phyloP scores from a whole-genome alignment of 2,888 invertebrate species.

The Pachycephus smyrnensis region DNA sequence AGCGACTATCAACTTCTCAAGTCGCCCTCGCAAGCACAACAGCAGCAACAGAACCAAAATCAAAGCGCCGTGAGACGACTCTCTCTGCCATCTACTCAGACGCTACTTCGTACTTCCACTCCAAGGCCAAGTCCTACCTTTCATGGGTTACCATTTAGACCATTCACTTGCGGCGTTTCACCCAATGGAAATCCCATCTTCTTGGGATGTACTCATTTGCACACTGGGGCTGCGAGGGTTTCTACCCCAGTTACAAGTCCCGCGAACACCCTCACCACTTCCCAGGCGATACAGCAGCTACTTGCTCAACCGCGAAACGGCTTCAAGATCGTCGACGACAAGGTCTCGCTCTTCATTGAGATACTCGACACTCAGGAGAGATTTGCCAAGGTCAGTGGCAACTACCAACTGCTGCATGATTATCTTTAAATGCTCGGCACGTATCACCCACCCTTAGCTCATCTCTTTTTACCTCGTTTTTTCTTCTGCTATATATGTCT shows the following conservation, averaged over 20 bases:
- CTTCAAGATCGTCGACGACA: conserved; percentile 82
- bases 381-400: conserved; percentile 79
- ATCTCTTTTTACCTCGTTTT: neutral
- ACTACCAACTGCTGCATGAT: conserved; percentile 23
- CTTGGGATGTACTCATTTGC: conserved; percentile 69
- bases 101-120: conserved; percentile 65
- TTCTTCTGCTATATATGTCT: neutral
- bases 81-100: conserved; percentile 70
- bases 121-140: conserved; percentile 76
- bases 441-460: neutral
- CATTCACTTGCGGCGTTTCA: conserved; percentile 65
- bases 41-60: conserved; percentile 65
- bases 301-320: conserved; percentile 79
- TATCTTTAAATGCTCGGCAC: conserved; percentile 8
- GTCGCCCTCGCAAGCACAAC: conserved; percentile 56
- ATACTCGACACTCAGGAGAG: conserved; percentile 85
- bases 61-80: conserved; percentile 70
- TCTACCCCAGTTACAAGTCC: conserved; percentile 60
- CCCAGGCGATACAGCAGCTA: conserved; percentile 78
- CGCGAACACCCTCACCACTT: conserved; percentile 68
- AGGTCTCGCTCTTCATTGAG: conserved; percentile 83
- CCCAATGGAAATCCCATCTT: conserved; percentile 66
- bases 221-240: conserved; percentile 47
- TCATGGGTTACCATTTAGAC: conserved; percentile 71
- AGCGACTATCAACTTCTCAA: conserved; percentile 75